These are phyloP conservation scores for Caenorhabditis tropicalis DNA, from an alignment of 1,140 invertebrate genomes.

Conservation along the genomic window DNA sequence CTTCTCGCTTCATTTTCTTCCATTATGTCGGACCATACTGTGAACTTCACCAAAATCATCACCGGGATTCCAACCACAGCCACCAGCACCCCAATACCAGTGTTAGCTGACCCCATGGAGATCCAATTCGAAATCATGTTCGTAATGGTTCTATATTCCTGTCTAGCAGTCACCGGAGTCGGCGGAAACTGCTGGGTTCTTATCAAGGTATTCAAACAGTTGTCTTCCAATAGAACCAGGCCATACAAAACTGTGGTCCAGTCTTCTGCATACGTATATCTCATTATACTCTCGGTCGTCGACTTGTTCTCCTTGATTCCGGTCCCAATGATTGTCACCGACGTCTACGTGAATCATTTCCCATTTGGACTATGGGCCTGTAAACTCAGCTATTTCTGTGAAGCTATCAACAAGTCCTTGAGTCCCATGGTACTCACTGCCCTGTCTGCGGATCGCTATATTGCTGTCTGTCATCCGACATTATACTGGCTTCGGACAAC, in stretches of 20 bases:
- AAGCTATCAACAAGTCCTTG: constrained; percentile 67
- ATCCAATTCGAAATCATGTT: constrained; percentile 40
- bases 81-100: background rate
- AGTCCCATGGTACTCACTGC: constrained; percentile 66
- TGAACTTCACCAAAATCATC: background rate
- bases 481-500: constrained; percentile 64
- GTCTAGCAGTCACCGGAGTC: constrained; percentile 60
- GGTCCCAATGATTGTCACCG: constrained; percentile 62
- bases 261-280: constrained; percentile 66
- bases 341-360: constrained; percentile 61
- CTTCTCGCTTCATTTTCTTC: background rate
- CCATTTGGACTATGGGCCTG: constrained; percentile 61
- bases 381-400: constrained; percentile 63
- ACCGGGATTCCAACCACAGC: background rate
- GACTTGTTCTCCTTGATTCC: constrained; percentile 65
- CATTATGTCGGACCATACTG: background rate
- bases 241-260: constrained; percentile 59
- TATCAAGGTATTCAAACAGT: constrained; percentile 62
- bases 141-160: constrained; percentile 55
- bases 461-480: constrained; percentile 66
- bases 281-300: constrained; percentile 65
- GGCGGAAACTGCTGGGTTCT: constrained; percentile 67
- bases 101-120: background rate
- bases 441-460: constrained; percentile 65
- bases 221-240: constrained; percentile 48